Evolutionary conservation across 2,797 vertebrate genomes (phyloP).

Genomic region (Phaenicophaeus curvirostris): DNA sequence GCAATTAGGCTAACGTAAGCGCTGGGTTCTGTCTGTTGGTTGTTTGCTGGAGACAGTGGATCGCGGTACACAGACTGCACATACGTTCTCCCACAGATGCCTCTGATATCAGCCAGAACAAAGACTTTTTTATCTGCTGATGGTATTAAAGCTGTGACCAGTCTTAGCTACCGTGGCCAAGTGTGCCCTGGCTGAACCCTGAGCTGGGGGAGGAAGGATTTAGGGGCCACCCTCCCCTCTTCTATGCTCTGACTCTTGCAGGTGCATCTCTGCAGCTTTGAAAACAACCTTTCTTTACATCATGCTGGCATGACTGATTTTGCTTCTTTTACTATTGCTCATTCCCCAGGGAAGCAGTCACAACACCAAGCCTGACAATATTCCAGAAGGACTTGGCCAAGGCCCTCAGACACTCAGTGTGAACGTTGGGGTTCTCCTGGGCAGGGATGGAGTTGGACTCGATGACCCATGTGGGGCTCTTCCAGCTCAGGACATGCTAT

Average conservation of each 20-base stretch:
- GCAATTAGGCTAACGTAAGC: fast-evolving
- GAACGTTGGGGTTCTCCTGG: too few species aligned
- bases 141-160: neutral
- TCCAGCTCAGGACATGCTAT: too few species aligned
- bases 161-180: neutral
- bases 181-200: neutral
- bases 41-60: neutral
- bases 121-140: fast-evolving
- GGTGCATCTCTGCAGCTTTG: neutral
- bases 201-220: neutral
- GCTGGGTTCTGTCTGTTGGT: neutral
- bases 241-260: neutral
- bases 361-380: too few species aligned
- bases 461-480: too few species aligned
- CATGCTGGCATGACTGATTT: neutral
- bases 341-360: too few species aligned
- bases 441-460: too few species aligned
- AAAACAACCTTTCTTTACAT: neutral
- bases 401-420: too few species aligned
- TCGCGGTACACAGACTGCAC: fast-evolving
- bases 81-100: fast-evolving
- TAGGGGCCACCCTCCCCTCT: too few species aligned
- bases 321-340: neutral
- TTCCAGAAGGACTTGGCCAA: too few species aligned
- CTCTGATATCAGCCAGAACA: neutral